Conservation (phyloP, 2,888 invertebrate species). For the Drosophila sordidula region DNA sequence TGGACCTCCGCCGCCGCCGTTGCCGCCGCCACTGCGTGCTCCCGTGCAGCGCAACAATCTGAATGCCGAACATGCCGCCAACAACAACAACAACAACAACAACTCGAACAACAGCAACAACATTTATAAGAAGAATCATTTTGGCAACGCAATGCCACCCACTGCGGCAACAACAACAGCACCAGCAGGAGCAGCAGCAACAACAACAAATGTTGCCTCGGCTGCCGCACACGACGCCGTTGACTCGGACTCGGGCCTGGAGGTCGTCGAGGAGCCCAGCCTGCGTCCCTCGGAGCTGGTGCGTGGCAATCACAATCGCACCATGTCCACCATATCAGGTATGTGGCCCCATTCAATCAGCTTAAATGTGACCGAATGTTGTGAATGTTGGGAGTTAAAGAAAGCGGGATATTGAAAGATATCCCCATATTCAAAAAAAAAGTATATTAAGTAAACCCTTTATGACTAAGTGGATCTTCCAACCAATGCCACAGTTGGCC, state of each 20-base stretch:
- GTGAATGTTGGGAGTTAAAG: too few relatives aligned
- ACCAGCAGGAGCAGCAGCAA: conserved; percentile 2
- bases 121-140: conserved; percentile 58
- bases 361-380: too few relatives aligned
- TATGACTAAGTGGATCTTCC: too few relatives aligned
- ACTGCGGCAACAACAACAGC: conserved; percentile 5
- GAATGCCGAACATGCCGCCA: conserved; percentile 50
- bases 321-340: conserved; percentile 87
- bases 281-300: conserved; percentile 89
- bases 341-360: conserved; percentile 58
- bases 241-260: conserved; percentile 86
- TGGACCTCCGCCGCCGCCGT: conserved; percentile 90
- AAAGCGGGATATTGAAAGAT: too few relatives aligned
- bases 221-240: conserved; percentile 49
- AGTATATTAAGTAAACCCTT: too few relatives aligned
- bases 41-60: conserved; percentile 74
- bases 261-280: conserved; percentile 89
- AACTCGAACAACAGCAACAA: conserved; percentile 37
- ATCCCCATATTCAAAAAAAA: too few relatives aligned
- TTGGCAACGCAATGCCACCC: conserved; percentile 17
- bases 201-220: background rate
- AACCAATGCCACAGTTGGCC: too few relatives aligned
- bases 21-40: conserved; percentile 87
- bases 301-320: conserved; percentile 87
- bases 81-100: conserved; percentile 29